Conservation (phyloP, 2,888 invertebrate genomes). For the Leptopilina syphax region DNA sequence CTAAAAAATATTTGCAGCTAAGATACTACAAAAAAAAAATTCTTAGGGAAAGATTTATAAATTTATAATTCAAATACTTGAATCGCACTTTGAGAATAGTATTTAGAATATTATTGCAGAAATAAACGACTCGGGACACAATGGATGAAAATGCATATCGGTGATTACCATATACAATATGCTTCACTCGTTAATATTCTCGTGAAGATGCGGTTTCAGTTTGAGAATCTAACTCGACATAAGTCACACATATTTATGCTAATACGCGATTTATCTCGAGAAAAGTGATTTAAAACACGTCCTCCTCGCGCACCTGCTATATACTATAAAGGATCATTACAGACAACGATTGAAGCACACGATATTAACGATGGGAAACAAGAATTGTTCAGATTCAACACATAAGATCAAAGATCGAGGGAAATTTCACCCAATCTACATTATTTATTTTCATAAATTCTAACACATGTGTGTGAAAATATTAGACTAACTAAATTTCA, state of each 20-base stretch:
- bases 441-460: neutral
- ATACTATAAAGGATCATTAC: conserved; percentile 2
- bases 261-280: conserved; percentile 56
- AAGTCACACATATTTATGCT: conserved; percentile 56
- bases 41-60: too few species aligned
- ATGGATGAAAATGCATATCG: conserved; percentile 42
- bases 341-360: conserved; percentile 12
- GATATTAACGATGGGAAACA: conserved; percentile 26
- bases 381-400: conserved; percentile 5
- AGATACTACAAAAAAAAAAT: too few species aligned
- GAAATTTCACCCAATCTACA: conserved; percentile 32
- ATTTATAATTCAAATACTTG: too few species aligned
- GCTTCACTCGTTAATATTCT: conserved; percentile 27
- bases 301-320: neutral
- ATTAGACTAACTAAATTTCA: too few species aligned
- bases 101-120: neutral
- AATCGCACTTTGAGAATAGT: neutral
- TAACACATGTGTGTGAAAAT: too few species aligned
- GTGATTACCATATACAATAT: conserved; percentile 41
- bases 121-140: conserved; percentile 53
- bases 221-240: conserved; percentile 45
- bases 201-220: conserved; percentile 32
- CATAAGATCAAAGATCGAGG: conserved; percentile 23
- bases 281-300: conserved; percentile 58
- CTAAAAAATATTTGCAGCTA: too few species aligned